phyloP scores from a whole-genome alignment of 1,140 invertebrate genomes.

The Drosophila miranda region DNA sequence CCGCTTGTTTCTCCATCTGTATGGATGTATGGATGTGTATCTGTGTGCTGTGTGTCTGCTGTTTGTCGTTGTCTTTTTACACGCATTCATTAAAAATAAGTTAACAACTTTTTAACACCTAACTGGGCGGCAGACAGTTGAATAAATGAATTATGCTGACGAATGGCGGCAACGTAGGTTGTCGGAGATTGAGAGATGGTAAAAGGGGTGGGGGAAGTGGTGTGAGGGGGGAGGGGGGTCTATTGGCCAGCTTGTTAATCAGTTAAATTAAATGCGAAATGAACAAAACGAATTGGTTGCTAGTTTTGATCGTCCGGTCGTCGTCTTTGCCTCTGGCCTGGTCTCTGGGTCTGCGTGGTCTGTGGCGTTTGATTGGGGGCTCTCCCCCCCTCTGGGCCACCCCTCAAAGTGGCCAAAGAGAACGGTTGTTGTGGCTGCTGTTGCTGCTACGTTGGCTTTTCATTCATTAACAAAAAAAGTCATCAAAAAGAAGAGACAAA shows the following conservation, averaged over 20 bases:
- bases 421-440: constrained; percentile 34
- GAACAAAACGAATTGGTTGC: constrained; percentile 75
- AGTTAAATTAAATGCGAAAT: constrained; percentile 81
- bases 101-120: constrained; percentile 82
- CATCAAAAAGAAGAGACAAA: background rate
- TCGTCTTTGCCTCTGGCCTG: constrained; percentile 2
- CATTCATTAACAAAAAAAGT: constrained; percentile 66
- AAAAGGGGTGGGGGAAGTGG: background rate
- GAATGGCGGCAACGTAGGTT: constrained; percentile 52
- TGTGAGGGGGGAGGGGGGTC: background rate
- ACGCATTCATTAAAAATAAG: constrained; percentile 82
- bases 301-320: constrained; percentile 20
- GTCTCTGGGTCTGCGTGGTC: constrained; percentile 51
- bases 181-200: background rate
- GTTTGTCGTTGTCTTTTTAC: constrained; percentile 55
- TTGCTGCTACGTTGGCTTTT: constrained; percentile 52
- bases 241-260: constrained; percentile 65
- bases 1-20: background rate
- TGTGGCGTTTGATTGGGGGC: constrained; percentile 62
- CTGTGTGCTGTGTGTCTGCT: background rate
- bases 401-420: constrained; percentile 3
- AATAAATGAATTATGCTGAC: constrained; percentile 81
- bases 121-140: constrained; percentile 80
- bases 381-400: constrained; percentile 1
- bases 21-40: background rate